Base-by-base conservation (phyloP, 2,888 invertebrate genomes). In the Nymphalis polychloros region DNA sequence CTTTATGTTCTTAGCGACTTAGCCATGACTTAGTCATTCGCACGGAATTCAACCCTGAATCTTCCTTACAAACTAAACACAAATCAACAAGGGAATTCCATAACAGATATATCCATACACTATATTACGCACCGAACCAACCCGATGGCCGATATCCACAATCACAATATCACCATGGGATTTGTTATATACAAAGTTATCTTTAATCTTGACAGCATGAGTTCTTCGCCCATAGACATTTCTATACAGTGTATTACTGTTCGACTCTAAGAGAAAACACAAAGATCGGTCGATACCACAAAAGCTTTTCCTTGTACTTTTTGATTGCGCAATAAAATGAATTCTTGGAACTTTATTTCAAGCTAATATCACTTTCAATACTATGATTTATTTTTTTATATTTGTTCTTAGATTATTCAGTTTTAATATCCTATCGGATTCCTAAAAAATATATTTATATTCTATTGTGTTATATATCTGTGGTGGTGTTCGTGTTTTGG, bases 121-220 rank as follows among this genome's bases (percentile, higher is more conserved):
- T 53, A 61, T 31, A 61, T 31, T 48, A 17, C 48, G 47, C 59
- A 50, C 41, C 31, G 49, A 59, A 50, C 67, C 41, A 41, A 41
- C 41, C 41, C 41, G 41, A 13, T 13, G 41, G 13, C 55, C 49
- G 49, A 55, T 55, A 67, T 13, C 47, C 64, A 47, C 49, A 59
- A 69, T 69, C 68, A 57, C 41, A 31, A 57, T 60, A 62, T 69
- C 68, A 64, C 57, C 57, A 62, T 57, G 46, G 64, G 64, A 64
- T 69, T 64, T 61, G 61, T 55, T 17, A 60, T 53, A 64, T 64
- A 64, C 55, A 68, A 57, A 57, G 64, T 64, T 69, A 69, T 69
- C 68, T 65, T 8, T 5, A 55, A 69, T 69, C 68, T 64, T 46
- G 68, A 68, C 63, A 64, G 61, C 50, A 53, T 59, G 60, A 64